Conservation (phyloP, 2,113 vertebrate species). For the Baryphthengus martii region DNA sequence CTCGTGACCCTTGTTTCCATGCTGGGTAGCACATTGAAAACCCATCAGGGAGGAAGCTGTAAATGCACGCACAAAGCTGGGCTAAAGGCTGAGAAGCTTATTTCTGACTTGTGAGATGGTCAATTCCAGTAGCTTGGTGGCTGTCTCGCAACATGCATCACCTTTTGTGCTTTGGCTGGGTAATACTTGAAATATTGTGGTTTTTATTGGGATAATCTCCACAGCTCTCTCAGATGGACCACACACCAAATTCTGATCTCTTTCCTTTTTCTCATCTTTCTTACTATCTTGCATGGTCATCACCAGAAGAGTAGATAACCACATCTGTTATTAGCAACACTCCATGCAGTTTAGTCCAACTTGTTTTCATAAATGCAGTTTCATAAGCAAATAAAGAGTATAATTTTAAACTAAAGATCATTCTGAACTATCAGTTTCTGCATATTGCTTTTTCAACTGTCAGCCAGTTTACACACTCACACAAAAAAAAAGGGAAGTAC, state of each 20-base stretch:
- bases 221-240: background rate
- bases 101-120: background rate
- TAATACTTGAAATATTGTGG: background rate
- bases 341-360: background rate
- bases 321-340: background rate
- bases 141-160: too few species aligned
- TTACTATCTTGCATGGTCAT: accelerated
- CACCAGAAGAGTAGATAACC: background rate
- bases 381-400: background rate
- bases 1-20: background rate
- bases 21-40: background rate
- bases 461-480: background rate
- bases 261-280: background rate
- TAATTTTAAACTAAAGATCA: background rate
- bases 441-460: background rate
- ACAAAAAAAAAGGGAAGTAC: background rate
- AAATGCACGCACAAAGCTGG: too few species aligned
- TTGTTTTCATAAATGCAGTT: background rate
- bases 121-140: background rate
- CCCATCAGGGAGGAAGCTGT: background rate
- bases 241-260: background rate
- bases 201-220: background rate
- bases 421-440: background rate
- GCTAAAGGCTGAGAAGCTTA: background rate
- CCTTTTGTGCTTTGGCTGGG: background rate